Base-by-base conservation (phyloP, 2,797 vertebrate species). In the Morelia viridis region DNA sequence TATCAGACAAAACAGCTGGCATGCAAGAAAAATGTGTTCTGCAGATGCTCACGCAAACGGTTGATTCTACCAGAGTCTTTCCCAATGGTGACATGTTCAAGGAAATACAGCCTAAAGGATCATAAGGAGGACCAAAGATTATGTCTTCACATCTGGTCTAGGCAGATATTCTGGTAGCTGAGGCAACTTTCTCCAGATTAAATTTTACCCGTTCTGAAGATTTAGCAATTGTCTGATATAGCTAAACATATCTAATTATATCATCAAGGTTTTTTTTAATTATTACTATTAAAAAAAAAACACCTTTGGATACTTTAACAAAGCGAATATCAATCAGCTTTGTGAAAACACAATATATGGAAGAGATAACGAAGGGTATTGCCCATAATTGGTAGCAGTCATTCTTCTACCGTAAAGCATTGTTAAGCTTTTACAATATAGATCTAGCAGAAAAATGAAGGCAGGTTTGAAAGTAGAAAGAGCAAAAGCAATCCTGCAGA, bases 401-500 rank as follows among this genome's bases (percentile, higher is more conserved):
- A 90, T 93, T n/a, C 84, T 56, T 91, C 87, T 92, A 87, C 28
- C 57, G 62, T n/a, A 96, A 95, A 93, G 83, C 88, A 87, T 87
- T 91, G 65, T 91, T 91, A 89, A 91, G 85, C 85, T 93, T 91
- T 90, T 83, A 89, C 88, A 91, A 93, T 68, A 91, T 89, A 93
- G 88, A 91, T 3, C 26, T 84, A 92, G 90, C 58, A 91, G 83
- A 90, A 90, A 91, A 91, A 91, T 94, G 15, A 96, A 92, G 5
- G 91, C 41, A 24, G 86, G 92, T n/a, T 31, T 94, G 92, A 95
- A 41, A 46, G 35, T 87, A 91, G 91, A 64, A 93, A 89, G 26
- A 91, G 31, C 22, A 94, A 95, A 95, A 96, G 84, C 87, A 94
- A 94, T 85, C 92, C 58, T 92, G 92, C 56, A 93, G 87, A 95